A percentile compares a stretch with the other conserved stretches of the same genome.
Evolutionary conservation across 2,797 vertebrate species (phyloP).

Genomic region (Hylomyscus alleni): DNA sequence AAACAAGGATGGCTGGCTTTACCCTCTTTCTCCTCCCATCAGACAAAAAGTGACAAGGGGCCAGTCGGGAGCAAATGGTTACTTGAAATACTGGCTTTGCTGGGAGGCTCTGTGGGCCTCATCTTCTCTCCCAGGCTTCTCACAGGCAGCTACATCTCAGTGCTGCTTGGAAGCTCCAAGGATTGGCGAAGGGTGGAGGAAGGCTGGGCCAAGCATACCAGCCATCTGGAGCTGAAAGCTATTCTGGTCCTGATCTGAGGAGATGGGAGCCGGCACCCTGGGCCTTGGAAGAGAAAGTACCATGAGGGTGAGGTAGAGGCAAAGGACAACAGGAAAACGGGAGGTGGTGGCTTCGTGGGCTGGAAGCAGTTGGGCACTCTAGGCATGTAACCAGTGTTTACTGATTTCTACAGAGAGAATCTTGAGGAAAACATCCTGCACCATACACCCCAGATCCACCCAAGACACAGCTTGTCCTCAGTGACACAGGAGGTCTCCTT

Average conservation of each 20-base stretch:
- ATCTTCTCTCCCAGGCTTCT: background rate
- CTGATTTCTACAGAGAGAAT: background rate
- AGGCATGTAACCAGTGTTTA: background rate
- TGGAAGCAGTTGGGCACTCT: background rate
- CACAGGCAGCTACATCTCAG: background rate
- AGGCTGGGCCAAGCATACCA: conserved; percentile 13
- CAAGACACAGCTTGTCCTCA: background rate
- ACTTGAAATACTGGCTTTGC: background rate
- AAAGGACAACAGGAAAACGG: background rate
- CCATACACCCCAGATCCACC: background rate
- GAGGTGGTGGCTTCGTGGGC: background rate
- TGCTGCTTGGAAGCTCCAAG: background rate
- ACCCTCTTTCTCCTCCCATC: background rate
- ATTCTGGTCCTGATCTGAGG: conserved; percentile 53
- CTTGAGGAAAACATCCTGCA: background rate
- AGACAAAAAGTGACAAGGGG: background rate
- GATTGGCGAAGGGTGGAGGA: conserved; percentile 21
- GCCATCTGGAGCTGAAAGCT: conserved; percentile 67
- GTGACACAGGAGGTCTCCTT: background rate
- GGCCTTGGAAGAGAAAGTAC: background rate
- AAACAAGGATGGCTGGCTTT: background rate
- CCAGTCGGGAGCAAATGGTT: background rate
- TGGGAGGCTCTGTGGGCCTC: background rate
- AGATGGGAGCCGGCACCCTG: background rate
- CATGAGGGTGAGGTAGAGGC: background rate